Evolutionary conservation across 2,113 vertebrate species (phyloP).

Genomic region (Leiothrix lutea): DNA sequence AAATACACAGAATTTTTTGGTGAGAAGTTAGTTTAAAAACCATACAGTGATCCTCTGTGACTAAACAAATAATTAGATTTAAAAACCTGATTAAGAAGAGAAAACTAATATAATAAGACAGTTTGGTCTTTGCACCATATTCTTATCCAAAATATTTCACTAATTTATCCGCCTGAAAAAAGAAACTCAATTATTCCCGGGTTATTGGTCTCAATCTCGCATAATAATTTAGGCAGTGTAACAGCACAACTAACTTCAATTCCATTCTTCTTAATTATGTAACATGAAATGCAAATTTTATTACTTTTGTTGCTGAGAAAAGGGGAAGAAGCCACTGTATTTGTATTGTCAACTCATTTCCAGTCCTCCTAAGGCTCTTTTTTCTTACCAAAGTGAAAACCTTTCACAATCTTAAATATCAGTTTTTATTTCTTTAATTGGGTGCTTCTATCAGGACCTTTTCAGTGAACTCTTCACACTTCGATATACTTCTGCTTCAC

Average conservation of each 20-base stretch:
- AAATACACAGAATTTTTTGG: background rate
- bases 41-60: background rate
- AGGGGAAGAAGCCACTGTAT: conserved; percentile 11
- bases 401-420: conserved; percentile 40
- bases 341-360: conserved; percentile 48
- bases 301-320: conserved; percentile 30
- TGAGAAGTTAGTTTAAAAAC: background rate
- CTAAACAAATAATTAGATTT: background rate
- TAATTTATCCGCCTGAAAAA: conserved; percentile 10
- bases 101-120: background rate
- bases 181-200: conserved; percentile 61
- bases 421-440: conserved; percentile 76
- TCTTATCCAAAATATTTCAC: background rate
- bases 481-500: conserved; percentile 66
- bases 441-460: conserved; percentile 57
- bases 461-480: conserved; percentile 68
- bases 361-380: conserved; percentile 49
- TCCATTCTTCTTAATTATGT: conserved; percentile 77
- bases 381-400: conserved; percentile 2
- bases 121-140: background rate
- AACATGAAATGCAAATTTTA: conserved; percentile 68
- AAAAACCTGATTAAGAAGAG: conserved; percentile 5
- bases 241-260: conserved; percentile 41
- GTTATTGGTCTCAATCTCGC: conserved; percentile 65
- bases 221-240: conserved; percentile 70